Evolutionary conservation across 2,113 vertebrate genomes (phyloP).

Genomic region (Phaethornis superciliosus): DNA sequence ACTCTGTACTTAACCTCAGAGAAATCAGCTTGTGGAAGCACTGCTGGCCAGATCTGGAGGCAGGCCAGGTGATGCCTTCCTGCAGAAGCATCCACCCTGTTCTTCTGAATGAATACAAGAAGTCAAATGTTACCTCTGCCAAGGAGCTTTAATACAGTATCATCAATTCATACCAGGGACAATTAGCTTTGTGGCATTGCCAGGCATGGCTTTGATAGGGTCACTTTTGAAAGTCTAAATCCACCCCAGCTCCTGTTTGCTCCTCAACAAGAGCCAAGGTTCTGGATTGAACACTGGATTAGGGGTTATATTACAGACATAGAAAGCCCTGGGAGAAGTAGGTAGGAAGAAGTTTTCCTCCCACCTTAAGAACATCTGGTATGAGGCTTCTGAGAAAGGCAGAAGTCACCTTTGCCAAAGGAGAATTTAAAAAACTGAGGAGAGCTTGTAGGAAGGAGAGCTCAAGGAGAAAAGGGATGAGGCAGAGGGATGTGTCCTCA

Average conservation of each 20-base stretch:
- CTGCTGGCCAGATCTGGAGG: background rate
- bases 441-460: background rate
- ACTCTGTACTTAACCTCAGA: background rate
- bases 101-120: background rate
- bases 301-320: background rate
- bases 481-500: background rate
- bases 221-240: background rate
- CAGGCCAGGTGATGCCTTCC: background rate
- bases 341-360: background rate
- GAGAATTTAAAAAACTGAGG: background rate
- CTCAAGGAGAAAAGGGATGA: background rate
- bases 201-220: background rate
- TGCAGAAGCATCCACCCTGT: background rate
- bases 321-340: background rate
- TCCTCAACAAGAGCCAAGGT: background rate
- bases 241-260: background rate
- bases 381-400: background rate
- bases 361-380: fast-evolving
- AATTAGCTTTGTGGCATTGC: fast-evolving
- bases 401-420: background rate
- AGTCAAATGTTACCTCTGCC: background rate
- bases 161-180: fast-evolving
- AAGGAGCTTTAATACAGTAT: fast-evolving
- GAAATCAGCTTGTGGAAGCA: fast-evolving
- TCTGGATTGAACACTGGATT: background rate